phyloP scores from a whole-genome alignment of 2,888 invertebrate species.

The Philopedon plagiatum region DNA sequence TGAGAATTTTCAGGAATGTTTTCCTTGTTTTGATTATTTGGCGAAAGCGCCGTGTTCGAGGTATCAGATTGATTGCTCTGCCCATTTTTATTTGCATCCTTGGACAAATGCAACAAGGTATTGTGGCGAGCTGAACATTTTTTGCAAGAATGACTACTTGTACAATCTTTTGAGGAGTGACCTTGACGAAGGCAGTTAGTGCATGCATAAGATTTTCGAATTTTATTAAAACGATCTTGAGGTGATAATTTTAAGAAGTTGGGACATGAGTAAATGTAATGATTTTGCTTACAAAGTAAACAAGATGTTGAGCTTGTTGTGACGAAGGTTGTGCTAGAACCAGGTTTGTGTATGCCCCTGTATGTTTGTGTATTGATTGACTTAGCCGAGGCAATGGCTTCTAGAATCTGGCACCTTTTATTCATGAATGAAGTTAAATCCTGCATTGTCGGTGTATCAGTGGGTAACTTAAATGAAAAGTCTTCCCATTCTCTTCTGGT shows the following conservation, averaged over 20 bases:
- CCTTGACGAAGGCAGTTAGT: slow-evolving; percentile 21
- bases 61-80: not conserved
- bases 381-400: no score
- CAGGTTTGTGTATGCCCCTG: not conserved
- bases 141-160: slow-evolving; percentile 2
- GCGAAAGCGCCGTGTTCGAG: not conserved
- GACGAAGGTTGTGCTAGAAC: not conserved
- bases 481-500: slow-evolving; percentile 3
- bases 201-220: not conserved
- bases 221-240: slow-evolving; percentile 4
- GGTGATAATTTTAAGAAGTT: slow-evolving; percentile 7
- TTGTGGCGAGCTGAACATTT: slow-evolving; percentile 14
- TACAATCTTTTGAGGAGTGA: slow-evolving; percentile 18
- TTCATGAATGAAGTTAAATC: slow-evolving; percentile 2
- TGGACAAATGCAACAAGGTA: slow-evolving; percentile 11
- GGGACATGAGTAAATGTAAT: slow-evolving; percentile 13
- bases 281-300: not conserved
- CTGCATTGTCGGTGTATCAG: not conserved
- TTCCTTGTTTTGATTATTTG: not conserved
- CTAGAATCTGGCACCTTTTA: no score
- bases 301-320: not conserved
- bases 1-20: not conserved
- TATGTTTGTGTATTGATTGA: no score
- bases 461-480: slow-evolving; percentile 1
- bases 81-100: not conserved